phyloP scores from a whole-genome alignment of 2,113 vertebrate species.

The Ictalurus punctatus region DNA sequence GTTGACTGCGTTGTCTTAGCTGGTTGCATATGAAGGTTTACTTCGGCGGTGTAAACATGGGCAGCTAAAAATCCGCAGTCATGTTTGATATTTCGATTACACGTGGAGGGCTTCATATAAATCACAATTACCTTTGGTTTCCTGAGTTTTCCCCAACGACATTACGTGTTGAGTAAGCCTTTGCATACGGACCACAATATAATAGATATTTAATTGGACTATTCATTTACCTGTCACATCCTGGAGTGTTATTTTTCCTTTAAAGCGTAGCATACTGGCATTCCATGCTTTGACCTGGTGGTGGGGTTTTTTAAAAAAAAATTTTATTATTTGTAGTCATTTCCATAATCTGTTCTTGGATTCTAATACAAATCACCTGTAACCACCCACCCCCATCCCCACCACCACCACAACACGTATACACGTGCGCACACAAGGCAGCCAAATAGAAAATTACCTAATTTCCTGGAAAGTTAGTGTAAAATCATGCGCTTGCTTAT shows the following conservation, averaged over 20 bases:
- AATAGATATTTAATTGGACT: conserved; percentile 45
- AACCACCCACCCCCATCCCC: neutral
- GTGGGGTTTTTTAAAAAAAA: too few species aligned
- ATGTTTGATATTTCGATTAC: neutral
- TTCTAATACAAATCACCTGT: conserved; percentile 23
- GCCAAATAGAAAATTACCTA: conserved; percentile 27
- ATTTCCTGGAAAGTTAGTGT: conserved; percentile 33
- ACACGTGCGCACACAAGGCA: neutral
- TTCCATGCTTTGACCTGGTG: neutral
- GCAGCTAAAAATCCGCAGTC: neutral
- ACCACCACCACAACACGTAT: neutral
- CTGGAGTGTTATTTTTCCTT: neutral
- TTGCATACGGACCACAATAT: neutral
- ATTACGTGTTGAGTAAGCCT: neutral
- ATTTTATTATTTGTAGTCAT: neutral
- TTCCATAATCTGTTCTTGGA: neutral
- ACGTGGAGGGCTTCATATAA: neutral
- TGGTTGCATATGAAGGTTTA: neutral
- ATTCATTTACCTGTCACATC: conserved; percentile 7
- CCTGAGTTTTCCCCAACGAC: neutral
- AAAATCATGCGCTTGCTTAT: conserved; percentile 35
- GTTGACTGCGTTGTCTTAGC: neutral
- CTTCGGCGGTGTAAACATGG: neutral
- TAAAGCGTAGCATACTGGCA: neutral
- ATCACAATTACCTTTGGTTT: neutral